Percentiles rank a stretch among this genome's conserved stretches.
phyloP scores from a whole-genome alignment of 2,113 vertebrate genomes.

The Myotis davidii region DNA sequence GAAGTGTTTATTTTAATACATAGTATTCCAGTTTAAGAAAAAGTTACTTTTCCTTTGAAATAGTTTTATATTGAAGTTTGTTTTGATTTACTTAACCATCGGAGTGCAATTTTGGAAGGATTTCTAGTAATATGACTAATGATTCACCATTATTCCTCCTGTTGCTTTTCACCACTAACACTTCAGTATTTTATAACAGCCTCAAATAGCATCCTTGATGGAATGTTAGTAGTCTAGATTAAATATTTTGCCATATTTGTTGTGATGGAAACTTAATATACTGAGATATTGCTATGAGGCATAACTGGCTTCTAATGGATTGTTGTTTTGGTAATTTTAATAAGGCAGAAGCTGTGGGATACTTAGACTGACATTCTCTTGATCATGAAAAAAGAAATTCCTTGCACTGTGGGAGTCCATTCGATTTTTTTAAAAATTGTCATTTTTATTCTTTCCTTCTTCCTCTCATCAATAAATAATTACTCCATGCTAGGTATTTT shows the following conservation, averaged over 20 bases:
- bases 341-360: background rate
- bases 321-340: slow-evolving; percentile 23
- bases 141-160: background rate
- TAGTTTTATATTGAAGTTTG: background rate
- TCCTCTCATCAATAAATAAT: slow-evolving; percentile 29
- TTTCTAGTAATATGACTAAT: background rate
- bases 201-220: background rate
- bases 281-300: background rate
- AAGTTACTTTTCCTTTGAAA: background rate
- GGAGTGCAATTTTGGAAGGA: background rate
- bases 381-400: background rate
- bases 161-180: background rate
- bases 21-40: background rate
- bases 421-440: slow-evolving; percentile 21
- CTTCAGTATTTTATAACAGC: background rate
- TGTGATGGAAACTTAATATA: background rate
- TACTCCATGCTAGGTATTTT: slow-evolving; percentile 8
- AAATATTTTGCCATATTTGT: background rate
- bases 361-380: background rate
- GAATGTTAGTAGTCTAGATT: background rate
- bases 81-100: background rate
- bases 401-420: background rate
- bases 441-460: background rate
- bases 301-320: background rate
- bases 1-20: background rate